Evolutionary conservation across 1,140 invertebrate species (phyloP), one percentile per base, ranked within the genome.

Genomic region (Battus philenor): DNA sequence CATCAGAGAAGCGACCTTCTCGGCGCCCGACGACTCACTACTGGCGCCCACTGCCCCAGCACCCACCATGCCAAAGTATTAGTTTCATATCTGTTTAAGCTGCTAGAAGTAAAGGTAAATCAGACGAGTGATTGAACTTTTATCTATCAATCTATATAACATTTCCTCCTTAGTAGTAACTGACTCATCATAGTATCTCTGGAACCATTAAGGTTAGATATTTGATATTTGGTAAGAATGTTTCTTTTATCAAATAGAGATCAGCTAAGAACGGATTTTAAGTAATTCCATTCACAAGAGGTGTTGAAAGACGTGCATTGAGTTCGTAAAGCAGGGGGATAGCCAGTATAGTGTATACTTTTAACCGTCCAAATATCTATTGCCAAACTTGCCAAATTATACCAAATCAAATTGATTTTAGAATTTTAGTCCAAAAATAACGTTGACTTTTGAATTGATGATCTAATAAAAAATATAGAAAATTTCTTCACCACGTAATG

Each of bases 31-130:
- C 20, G 79, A 82, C 46, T 69, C 74, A 0, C 53, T 86, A 1
- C 59, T 86, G 5, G 54, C 67, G 1, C 68, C 81, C 0, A 77
- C 71, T 3, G 78, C 78, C 4, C 76, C 78, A 4, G 59, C 67
- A 0, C 51, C 65, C 0, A 80, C 72, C 49, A 61, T 82, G 57
- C 81, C 74, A 48, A 82, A 82, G 56, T 82, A 78, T 72, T 82
- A 72, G 33, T 16, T 47, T 13, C 18, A 47, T 15, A 39, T 20
- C 7, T 15, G 27, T 47, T 13, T 38, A 38, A 27, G 30, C 8
- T 6, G 13, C 13, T n/a, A 33, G 8, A 16, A 4, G 4, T 34
- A 20, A 5, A 7, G 24, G 6, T 34, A n/a, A n/a, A n/a, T n/a
- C n/a, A n/a, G n/a, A n/a, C n/a, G n/a, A n/a, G n/a, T n/a, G n/a